phyloP scores from a whole-genome alignment of 2,888 invertebrate species.

The Lepidochitona cinerea region DNA sequence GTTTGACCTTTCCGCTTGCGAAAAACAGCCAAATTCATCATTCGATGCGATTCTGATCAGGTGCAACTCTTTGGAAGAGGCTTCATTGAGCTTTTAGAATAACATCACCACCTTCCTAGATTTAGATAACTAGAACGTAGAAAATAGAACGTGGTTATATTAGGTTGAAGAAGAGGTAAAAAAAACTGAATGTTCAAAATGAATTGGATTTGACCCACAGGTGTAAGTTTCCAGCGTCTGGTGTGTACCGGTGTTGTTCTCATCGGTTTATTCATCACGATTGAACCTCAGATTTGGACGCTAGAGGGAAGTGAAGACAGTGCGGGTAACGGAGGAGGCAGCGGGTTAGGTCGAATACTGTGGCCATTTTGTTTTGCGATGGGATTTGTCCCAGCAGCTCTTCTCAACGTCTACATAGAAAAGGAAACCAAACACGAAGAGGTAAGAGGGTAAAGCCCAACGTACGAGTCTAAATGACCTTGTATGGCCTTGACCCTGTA shows the following conservation, averaged over 20 bases:
- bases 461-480: no score
- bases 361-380: constrained; percentile 51
- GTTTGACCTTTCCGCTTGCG: no score
- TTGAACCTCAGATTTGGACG: constrained; percentile 50
- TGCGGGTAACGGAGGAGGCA: constrained; percentile 13
- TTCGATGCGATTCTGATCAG: no score
- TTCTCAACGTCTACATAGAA: constrained; percentile 46
- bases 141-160: no score
- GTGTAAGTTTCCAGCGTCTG: constrained; percentile 37
- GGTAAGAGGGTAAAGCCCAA: constrained; percentile 30
- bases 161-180: no score
- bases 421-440: constrained; percentile 40
- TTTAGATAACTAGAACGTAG: no score
- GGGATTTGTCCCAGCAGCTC: constrained; percentile 47
- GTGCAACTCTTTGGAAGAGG: no score
- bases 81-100: no score
- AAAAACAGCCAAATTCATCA: no score
- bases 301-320: constrained; percentile 37
- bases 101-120: no score
- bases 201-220: constrained; percentile 17
- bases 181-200: no score
- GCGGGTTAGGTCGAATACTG: constrained; percentile 28
- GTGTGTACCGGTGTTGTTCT: constrained; percentile 42
- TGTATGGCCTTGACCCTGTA: no score
- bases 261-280: constrained; percentile 46